These are phyloP conservation scores for Pterobdella sp. DNA, from an alignment of 2,888 invertebrate genomes.

Conservation along the genomic window DNA sequence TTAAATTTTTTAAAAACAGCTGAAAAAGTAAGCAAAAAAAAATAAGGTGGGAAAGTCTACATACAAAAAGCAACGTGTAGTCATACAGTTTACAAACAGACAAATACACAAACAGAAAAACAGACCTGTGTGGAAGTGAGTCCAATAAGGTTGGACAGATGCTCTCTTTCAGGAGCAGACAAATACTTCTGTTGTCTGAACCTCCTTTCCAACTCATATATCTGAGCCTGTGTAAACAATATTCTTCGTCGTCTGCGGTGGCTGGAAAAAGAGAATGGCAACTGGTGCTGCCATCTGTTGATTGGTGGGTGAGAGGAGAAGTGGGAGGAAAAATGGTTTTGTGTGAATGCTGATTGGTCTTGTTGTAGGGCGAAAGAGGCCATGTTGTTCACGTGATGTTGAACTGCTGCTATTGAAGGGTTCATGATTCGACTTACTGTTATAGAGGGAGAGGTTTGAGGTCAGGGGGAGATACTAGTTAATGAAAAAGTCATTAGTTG, in stretches of 20 bases:
- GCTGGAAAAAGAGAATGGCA: constrained; percentile 92
- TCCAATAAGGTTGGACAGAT: constrained; percentile 87
- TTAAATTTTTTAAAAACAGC: no score
- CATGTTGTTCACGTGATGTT: constrained; percentile 29
- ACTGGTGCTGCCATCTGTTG: constrained; percentile 51
- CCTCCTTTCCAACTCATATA: constrained; percentile 88
- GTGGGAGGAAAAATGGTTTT: constrained; percentile 9
- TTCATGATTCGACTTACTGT: constrained; percentile 17
- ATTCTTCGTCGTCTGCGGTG: constrained; percentile 77
- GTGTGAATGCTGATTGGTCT: background rate
- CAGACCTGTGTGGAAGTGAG: constrained; percentile 95
- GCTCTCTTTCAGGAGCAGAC: constrained; percentile 91
- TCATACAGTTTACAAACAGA: no score
- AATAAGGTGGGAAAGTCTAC: no score
- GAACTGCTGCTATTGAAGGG: constrained; percentile 26
- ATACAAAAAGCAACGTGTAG: no score
- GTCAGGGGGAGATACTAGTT: no score
- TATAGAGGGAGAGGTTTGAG: no score
- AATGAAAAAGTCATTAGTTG: no score
- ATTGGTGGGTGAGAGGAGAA: constrained; percentile 9
- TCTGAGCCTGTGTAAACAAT: constrained; percentile 76
- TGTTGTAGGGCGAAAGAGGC: constrained; percentile 30
- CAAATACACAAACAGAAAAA: no score
- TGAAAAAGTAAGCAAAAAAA: no score
- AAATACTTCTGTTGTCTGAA: constrained; percentile 96